Percentiles rank a stretch among this genome's conserved stretches.
Evolutionary conservation across 2,113 vertebrate species (phyloP).

Genomic region (Misgurnus anguillicaudatus): DNA sequence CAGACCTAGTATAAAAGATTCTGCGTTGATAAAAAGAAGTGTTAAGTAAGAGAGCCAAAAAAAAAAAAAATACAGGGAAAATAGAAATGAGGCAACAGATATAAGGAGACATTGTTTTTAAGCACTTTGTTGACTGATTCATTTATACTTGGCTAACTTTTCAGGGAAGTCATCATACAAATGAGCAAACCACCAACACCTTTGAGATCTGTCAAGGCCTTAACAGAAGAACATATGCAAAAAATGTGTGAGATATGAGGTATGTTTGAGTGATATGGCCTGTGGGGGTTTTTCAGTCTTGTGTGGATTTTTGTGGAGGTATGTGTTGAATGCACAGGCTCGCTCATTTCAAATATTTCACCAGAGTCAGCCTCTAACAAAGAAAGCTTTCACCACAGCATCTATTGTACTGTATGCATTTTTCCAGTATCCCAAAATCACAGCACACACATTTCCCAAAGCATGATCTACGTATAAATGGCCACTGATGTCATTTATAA

Average conservation of each 20-base stretch:
- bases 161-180: constrained; percentile 31
- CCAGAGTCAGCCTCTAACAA: constrained; percentile 66
- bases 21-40: constrained; percentile 46
- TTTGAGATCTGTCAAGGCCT: no score
- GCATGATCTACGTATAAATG: no score
- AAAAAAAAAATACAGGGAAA: neutral
- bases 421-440: constrained; percentile 63
- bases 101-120: neutral
- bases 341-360: constrained; percentile 35
- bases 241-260: no score
- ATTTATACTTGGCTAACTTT: constrained; percentile 10
- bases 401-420: constrained; percentile 62
- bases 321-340: constrained; percentile 63
- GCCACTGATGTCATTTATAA: neutral
- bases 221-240: no score
- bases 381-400: constrained; percentile 63
- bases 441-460: constrained; percentile 60
- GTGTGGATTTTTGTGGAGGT: constrained; percentile 62
- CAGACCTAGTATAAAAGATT: constrained; percentile 45
- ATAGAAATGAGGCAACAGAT: constrained; percentile 42
- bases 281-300: constrained; percentile 59
- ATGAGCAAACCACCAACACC: no score
- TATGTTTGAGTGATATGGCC: neutral
- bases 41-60: constrained; percentile 31
- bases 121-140: neutral